These are phyloP conservation scores for Pediacus dermestoides DNA, from an alignment of 2,888 invertebrate species.

Conservation along the genomic window DNA sequence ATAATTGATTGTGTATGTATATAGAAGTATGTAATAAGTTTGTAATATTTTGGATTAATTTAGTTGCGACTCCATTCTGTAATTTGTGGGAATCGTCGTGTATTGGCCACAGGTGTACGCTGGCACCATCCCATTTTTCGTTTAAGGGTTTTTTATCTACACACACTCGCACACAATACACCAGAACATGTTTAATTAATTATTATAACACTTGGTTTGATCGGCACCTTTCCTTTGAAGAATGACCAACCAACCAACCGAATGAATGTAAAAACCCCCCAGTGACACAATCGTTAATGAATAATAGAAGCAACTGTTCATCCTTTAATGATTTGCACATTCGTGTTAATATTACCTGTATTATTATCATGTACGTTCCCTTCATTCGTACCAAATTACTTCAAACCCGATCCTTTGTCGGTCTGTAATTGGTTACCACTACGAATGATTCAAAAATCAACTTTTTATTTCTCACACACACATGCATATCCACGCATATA, in stretches of 20 bases:
- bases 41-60: no score
- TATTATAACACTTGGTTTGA: slow-evolving; percentile 26
- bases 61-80: no score
- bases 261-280: slow-evolving; percentile 30
- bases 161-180: no score
- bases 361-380: slow-evolving; percentile 26
- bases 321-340: slow-evolving; percentile 36
- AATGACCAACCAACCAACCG: slow-evolving; percentile 21
- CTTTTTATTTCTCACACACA: neutral
- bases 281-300: slow-evolving; percentile 41
- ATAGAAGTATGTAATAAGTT: no score
- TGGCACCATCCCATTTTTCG: no score
- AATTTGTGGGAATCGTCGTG: no score
- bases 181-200: slow-evolving; percentile 21
- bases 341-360: slow-evolving; percentile 32
- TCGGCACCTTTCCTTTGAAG: slow-evolving; percentile 32
- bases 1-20: no score
- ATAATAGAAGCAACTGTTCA: slow-evolving; percentile 44
- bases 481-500: no score
- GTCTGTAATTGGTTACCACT: slow-evolving; percentile 33
- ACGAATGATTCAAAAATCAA: slow-evolving; percentile 9
- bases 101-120: no score
- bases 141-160: no score
- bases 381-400: slow-evolving; percentile 31
- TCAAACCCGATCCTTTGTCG: slow-evolving; percentile 34